phyloP scores from a whole-genome alignment of 2,113 vertebrate genomes.

The Seriola quinqueradiata region DNA sequence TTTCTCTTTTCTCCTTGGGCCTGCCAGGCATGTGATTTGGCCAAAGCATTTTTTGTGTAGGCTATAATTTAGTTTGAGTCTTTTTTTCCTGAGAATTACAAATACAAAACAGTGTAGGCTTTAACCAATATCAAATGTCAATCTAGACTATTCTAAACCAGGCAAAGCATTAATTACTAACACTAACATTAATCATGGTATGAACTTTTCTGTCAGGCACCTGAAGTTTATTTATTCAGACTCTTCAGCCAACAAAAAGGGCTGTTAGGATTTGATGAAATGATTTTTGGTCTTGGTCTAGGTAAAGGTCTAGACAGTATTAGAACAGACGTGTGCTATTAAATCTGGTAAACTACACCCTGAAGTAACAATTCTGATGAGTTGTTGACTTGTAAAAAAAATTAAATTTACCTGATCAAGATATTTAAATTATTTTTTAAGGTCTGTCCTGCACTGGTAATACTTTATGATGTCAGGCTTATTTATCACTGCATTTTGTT shows the following conservation, averaged over 20 bases:
- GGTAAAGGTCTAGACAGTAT: neutral
- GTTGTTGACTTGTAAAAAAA: neutral
- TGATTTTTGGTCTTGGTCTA: neutral
- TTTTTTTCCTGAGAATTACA: neutral
- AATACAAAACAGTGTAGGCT: neutral
- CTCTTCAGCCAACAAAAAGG: neutral
- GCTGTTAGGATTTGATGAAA: neutral
- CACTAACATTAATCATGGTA: neutral
- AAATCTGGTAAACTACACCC: neutral
- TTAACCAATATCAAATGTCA: neutral
- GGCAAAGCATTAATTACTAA: neutral
- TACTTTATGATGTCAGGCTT: neutral
- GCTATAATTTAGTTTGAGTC: neutral
- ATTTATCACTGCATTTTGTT: neutral
- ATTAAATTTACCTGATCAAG: neutral
- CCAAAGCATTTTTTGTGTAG: neutral
- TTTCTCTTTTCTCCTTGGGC: neutral
- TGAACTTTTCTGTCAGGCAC: neutral
- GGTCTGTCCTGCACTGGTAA: neutral
- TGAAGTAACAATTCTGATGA: neutral
- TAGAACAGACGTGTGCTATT: neutral
- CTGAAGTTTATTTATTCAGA: neutral
- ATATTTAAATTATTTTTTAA: neutral
- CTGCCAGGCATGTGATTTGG: neutral
- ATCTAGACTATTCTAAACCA: neutral